Evolutionary conservation across 2,797 vertebrate genomes (phyloP).

Genomic region (Petrocephalus sullivani): DNA sequence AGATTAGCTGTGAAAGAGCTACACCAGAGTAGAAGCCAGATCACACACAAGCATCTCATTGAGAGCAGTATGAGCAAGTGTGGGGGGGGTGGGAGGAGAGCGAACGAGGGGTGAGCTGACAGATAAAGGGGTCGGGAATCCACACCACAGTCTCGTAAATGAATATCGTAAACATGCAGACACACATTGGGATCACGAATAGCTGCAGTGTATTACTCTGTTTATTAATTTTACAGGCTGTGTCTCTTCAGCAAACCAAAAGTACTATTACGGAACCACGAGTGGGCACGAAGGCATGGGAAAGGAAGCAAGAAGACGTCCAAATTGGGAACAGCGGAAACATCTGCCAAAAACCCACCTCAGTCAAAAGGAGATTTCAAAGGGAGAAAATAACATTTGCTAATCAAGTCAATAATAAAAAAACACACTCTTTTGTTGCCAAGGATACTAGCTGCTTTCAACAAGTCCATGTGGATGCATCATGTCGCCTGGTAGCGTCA

Average conservation of each 20-base stretch:
- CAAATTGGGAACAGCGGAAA: background rate
- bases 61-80: background rate
- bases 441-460: conserved; percentile 30
- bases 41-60: conserved; percentile 21
- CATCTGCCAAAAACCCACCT: conserved; percentile 18
- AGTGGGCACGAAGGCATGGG: background rate
- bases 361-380: conserved; percentile 26
- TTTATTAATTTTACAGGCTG: background rate
- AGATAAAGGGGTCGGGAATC: background rate
- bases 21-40: conserved; percentile 13
- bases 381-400: conserved; percentile 20
- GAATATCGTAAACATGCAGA: background rate
- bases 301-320: background rate
- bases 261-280: background rate
- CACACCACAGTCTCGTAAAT: background rate
- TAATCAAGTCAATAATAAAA: conserved; percentile 25
- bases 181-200: background rate
- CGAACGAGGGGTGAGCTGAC: background rate
- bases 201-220: background rate
- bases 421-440: conserved; percentile 29
- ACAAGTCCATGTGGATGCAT: conserved; percentile 24
- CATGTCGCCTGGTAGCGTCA: conserved; percentile 20
- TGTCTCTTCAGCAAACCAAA: background rate
- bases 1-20: conserved; percentile 15
- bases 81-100: background rate